Base-by-base conservation (phyloP, 1,140 invertebrate genomes). In the Leptopilina clavipes region DNA sequence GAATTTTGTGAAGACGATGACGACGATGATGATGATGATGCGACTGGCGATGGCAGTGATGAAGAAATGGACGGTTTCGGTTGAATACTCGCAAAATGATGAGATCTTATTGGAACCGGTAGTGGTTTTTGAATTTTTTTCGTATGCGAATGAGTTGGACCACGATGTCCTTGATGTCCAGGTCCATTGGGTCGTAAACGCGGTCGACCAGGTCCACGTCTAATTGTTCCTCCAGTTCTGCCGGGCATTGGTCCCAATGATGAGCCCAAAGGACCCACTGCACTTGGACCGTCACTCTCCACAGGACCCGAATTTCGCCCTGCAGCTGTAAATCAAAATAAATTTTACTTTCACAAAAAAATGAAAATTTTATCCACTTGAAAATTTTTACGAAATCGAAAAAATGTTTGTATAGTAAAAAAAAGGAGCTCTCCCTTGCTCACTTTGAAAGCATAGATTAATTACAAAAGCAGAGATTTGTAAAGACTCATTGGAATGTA, bases 161-260 rank as follows among this genome's bases (percentile, higher is more conserved):
- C 90, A 10, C 94, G 91, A 22, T 91, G 90, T 17, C 92, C 92
- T 71, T 92, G 90, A 84, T 94, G 92, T 0, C 91, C 88, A 0
- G 94, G 94, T 3, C 93, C 94, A 52, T 91, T 90, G 1, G 92
- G 94, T 79, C 92, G 92, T 7, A 95, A 88, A 5, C 95, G 90
- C 0, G 96, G 96, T 81, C 96, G 87, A 14, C 96, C 96, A 0
- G 95, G 94, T 10, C 95, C 95, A 25, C 95, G 87, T 74, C 93
- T 91, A 6, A 88, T 81, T 0, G 94, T 93, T 59, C 77, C 43
- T 40, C 76, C 22, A 45, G 73, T 78, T n/a, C 80, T 48, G 1
- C 74, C 52, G 0, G 75, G 70, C 18, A 76, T 40, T 8, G 78
- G 78, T 14, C 77, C 80, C 45, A 80, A 12, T 0, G 82, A 10